These are phyloP conservation scores for Pithys albifrons DNA, from an alignment of 2,113 vertebrate genomes.

Conservation along the genomic window DNA sequence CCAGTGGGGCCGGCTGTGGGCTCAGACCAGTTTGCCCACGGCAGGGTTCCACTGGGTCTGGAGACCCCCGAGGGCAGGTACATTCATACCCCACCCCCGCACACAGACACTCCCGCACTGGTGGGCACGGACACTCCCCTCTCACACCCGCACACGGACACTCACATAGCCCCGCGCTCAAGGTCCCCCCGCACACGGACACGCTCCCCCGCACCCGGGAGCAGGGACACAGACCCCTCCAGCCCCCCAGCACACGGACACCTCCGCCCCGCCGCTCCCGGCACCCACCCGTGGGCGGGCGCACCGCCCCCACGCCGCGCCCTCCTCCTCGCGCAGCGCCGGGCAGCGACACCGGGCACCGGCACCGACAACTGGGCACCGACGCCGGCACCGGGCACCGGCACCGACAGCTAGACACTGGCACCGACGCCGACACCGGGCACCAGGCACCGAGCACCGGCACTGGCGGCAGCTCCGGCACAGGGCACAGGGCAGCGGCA, in stretches of 20 bases:
- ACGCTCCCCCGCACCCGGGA: neutral
- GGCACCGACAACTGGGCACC: neutral
- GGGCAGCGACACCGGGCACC: neutral
- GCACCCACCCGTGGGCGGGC: neutral
- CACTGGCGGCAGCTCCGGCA: neutral
- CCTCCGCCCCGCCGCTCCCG: neutral
- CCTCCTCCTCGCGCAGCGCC: neutral
- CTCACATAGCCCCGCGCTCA: neutral
- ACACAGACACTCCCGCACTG: neutral
- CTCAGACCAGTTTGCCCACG: fast-evolving
- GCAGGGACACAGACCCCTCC: neutral
- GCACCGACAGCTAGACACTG: neutral
- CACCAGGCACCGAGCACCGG: neutral
- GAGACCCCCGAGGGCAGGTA: neutral
- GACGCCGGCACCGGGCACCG: neutral
- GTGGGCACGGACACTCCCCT: neutral
- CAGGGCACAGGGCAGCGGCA: neutral
- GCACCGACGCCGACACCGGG: neutral
- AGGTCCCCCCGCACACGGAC: neutral
- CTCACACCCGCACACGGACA: neutral
- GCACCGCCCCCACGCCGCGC: neutral
- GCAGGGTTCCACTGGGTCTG: too few relatives aligned
- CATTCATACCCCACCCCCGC: neutral
- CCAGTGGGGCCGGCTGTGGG: fast-evolving
- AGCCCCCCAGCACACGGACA: neutral